These are phyloP conservation scores for Oryctes rhinoceros DNA, from an alignment of 1,140 invertebrate species.

Conservation along the genomic window DNA sequence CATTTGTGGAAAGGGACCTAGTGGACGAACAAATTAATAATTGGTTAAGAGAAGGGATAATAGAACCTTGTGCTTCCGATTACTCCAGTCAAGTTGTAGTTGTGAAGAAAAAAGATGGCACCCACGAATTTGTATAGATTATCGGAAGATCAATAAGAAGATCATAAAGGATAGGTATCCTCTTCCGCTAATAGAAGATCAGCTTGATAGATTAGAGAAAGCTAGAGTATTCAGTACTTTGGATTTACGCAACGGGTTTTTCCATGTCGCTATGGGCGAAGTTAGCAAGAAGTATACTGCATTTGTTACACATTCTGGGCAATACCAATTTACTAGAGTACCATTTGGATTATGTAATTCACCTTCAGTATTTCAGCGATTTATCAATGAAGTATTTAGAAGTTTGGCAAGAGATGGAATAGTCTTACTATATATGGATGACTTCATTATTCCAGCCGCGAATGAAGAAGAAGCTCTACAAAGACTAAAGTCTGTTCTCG, in stretches of 20 bases:
- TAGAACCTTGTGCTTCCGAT: slow-evolving; percentile 25
- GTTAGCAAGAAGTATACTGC: slow-evolving; percentile 53
- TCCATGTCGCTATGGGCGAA: slow-evolving; percentile 56
- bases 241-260: no score
- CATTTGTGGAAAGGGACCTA: slow-evolving; percentile 6
- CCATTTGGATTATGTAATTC: slow-evolving; percentile 56
- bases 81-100: slow-evolving; percentile 22
- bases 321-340: slow-evolving; percentile 51
- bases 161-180: slow-evolving; percentile 53
- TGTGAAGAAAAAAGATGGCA: slow-evolving; percentile 28
- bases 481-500: slow-evolving; percentile 48
- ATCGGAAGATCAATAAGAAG: slow-evolving; percentile 29
- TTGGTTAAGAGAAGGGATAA: not conserved
- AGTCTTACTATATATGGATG: slow-evolving; percentile 55
- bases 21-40: not conserved
- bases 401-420: slow-evolving; percentile 39
- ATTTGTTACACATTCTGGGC: slow-evolving; percentile 51
- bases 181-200: slow-evolving; percentile 47
- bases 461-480: slow-evolving; percentile 48
- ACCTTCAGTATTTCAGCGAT: slow-evolving; percentile 42
- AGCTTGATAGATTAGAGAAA: slow-evolving; percentile 44
- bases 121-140: slow-evolving; percentile 15
- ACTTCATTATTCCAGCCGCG: slow-evolving; percentile 50
- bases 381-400: slow-evolving; percentile 42
- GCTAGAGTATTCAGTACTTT: slow-evolving; percentile 50